These are phyloP conservation scores for Thecophora atra DNA, from an alignment of 2,888 invertebrate genomes.

Conservation along the genomic window DNA sequence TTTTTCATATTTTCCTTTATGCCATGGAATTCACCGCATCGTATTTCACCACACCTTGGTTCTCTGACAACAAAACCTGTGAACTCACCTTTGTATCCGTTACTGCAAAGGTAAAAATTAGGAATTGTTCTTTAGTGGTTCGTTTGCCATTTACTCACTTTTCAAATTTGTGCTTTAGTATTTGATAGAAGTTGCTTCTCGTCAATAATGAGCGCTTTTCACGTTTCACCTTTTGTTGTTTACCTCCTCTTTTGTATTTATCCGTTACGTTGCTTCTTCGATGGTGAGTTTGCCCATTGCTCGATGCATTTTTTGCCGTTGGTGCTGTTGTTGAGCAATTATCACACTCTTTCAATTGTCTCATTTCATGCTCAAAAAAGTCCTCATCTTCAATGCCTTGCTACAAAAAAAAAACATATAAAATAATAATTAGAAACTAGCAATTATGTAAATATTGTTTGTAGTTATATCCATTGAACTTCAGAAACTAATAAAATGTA, in stretches of 20 bases:
- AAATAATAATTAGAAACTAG: too few relatives aligned
- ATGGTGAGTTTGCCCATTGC: neutral
- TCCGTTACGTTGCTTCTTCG: neutral
- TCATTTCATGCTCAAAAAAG: slow-evolving; percentile 37
- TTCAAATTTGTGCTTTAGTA: slow-evolving; percentile 57
- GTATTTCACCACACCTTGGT: too few relatives aligned
- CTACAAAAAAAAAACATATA: slow-evolving; percentile 32
- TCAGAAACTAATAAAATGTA: too few relatives aligned
- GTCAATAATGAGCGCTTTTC: slow-evolving; percentile 50
- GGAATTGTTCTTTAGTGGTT: neutral
- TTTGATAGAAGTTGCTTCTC: slow-evolving; percentile 56
- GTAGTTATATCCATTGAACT: too few relatives aligned
- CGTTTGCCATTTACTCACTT: slow-evolving; percentile 46
- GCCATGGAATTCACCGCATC: too few relatives aligned
- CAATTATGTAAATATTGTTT: too few relatives aligned
- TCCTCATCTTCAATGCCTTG: slow-evolving; percentile 47
- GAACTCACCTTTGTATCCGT: slow-evolving; percentile 68
- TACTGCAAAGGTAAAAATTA: neutral
- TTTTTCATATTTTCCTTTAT: too few relatives aligned
- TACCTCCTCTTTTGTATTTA: slow-evolving; percentile 15
- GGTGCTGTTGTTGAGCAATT: slow-evolving; percentile 35
- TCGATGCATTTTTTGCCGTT: slow-evolving; percentile 28
- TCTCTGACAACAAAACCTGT: too few relatives aligned
- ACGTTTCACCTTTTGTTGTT: slow-evolving; percentile 15
- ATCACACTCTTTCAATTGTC: slow-evolving; percentile 31